phyloP scores from a whole-genome alignment of 2,797 vertebrate genomes.

The Borostomias antarcticus region DNA sequence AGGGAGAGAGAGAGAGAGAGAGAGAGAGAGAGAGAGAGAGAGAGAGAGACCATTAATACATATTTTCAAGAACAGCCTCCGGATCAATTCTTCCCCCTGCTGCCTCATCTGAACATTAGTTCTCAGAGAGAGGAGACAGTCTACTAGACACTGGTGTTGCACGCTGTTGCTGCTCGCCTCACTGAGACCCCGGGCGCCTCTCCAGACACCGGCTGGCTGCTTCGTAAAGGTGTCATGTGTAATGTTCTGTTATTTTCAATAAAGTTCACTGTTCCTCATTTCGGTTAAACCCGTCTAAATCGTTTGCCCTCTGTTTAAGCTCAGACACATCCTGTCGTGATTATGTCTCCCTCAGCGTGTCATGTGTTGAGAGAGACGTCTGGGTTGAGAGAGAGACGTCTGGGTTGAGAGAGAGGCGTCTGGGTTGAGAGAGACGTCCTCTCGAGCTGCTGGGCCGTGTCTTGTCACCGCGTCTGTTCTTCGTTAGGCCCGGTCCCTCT shows the following conservation, averaged over 20 bases:
- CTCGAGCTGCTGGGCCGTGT: slow-evolving; percentile 50
- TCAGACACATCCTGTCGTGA: no score
- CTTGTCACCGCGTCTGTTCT: slow-evolving; percentile 42
- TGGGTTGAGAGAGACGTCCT: slow-evolving; percentile 47
- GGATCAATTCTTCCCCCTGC: slow-evolving; percentile 68
- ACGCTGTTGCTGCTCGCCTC: neutral
- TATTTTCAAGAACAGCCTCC: slow-evolving; percentile 73
- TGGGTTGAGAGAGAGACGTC: neutral
- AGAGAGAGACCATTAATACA: slow-evolving; percentile 51
- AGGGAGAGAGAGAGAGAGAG: slow-evolving; percentile 28
- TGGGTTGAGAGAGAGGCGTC: slow-evolving; percentile 37
- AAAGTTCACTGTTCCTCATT: no score
- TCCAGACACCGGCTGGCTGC: neutral
- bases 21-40: slow-evolving; percentile 17
- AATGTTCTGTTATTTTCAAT: neutral
- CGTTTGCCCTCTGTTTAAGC: no score
- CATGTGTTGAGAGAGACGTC: no score
- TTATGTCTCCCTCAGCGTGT: no score
- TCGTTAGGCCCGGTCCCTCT: slow-evolving; percentile 42
- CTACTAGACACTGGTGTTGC: slow-evolving; percentile 51
- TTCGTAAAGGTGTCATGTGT: no score
- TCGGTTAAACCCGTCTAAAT: no score
- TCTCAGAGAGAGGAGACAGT: slow-evolving; percentile 51
- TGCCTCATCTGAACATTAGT: slow-evolving; percentile 53
- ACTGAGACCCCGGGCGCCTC: neutral